Base-by-base conservation (phyloP, 2,888 invertebrate species). In the Mystacides longicornis region DNA sequence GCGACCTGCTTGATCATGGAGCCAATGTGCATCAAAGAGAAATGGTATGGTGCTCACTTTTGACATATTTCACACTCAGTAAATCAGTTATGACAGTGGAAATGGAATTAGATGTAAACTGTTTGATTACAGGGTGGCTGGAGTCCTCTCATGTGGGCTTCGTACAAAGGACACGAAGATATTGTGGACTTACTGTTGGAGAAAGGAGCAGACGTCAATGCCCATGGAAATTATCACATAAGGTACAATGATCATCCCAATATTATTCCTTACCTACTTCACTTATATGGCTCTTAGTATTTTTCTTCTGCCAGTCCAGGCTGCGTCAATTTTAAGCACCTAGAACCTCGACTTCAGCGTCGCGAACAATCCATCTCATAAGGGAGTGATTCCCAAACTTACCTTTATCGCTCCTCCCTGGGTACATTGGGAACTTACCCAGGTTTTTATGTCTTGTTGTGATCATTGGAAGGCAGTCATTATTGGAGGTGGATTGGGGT, bases 111-210 rank as follows among this genome's bases (percentile, higher is more conserved):
- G 7, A 23, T 49, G 2, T 22, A 47, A 47, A 20, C 47, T 9
- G 3, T 27, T 7, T 4, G 11, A 46, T 67, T 64, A 60, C 71
- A 94, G 94, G 95, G 95, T 63, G 94, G 93, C 33, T 99, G 98
- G 98, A 90, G 95, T 2, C 83, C 97, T 0, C 79, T 99, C 54
- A 93, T 98, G 89, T 99, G 98, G 98, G 93, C 95, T 0, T 84
- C 93, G 7, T 99, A 99, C 76, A 94, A 96, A 70, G 96, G 93
- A 5, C 81, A 84, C 63, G 81, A 83, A 23, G 83, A 88, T 33
- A 81, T 90, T 58, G 94, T 89, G 33, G 79, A 81, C 33, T 68
- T 87, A 54, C 75, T 98, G 45, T 72, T 98, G 62, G 88, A 91
- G 61, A 84, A 86, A 63, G 91, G 90, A 27, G 95, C 97, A 0